These are phyloP conservation scores for Rhinoptilus africanus DNA, from an alignment of 2,113 vertebrate genomes.

Conservation along the genomic window DNA sequence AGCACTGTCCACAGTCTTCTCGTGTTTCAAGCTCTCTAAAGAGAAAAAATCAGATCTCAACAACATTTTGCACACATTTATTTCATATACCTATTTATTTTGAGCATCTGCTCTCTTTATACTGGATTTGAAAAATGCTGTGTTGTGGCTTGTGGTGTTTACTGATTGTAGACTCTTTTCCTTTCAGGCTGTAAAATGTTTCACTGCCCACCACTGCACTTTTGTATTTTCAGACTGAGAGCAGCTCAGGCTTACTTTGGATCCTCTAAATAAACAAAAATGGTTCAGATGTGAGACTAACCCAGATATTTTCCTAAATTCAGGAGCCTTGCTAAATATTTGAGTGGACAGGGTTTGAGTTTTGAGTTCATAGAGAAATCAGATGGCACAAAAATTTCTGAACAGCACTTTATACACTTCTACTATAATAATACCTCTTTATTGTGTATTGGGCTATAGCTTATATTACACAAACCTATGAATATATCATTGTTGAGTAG, in stretches of 20 bases:
- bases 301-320: background rate
- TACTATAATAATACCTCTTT: background rate
- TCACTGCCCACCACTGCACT: background rate
- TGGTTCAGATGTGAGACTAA: background rate
- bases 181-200: background rate
- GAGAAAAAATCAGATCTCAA: background rate
- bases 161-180: background rate
- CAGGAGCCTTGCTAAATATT: background rate
- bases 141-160: background rate
- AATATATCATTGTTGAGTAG: background rate
- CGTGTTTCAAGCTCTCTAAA: background rate
- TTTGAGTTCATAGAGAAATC: background rate
- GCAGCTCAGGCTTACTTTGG: background rate
- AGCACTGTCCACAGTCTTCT: background rate
- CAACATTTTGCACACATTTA: background rate
- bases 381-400: background rate
- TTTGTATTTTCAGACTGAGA: background rate
- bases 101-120: background rate
- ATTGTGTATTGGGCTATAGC: background rate
- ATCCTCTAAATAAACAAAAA: background rate
- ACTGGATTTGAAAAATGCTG: fast-evolving
- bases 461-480: background rate
- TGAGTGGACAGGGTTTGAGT: background rate
- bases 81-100: background rate
- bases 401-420: background rate